These are phyloP conservation scores for Iphiclides podalirius DNA, from an alignment of 2,888 invertebrate genomes.

Conservation along the genomic window DNA sequence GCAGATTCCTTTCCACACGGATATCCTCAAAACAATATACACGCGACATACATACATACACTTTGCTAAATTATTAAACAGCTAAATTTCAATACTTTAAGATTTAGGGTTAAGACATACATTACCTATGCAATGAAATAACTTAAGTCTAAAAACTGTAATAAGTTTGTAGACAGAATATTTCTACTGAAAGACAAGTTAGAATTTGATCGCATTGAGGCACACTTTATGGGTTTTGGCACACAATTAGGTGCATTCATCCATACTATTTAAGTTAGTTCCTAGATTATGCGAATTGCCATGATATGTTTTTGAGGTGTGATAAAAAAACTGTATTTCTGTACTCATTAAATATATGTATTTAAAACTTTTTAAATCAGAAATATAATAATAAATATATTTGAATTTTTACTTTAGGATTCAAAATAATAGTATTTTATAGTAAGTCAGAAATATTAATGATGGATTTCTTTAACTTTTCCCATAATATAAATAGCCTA, in stretches of 20 bases:
- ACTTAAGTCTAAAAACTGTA: conserved; percentile 68
- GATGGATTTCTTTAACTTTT: no score
- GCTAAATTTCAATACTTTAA: conserved; percentile 53
- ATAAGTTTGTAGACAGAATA: conserved; percentile 68
- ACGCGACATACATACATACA: conserved; percentile 74
- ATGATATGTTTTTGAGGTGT: conserved; percentile 46
- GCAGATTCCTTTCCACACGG: conserved; percentile 33
- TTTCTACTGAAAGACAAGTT: conserved; percentile 42
- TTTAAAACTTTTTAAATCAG: no score
- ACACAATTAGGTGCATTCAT: conserved; percentile 36
- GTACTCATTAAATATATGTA: no score
- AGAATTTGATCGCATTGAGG: conserved; percentile 38
- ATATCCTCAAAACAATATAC: conserved; percentile 56
- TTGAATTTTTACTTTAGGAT: no score
- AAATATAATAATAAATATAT: no score
- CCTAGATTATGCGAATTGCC: conserved; percentile 18
- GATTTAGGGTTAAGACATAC: conserved; percentile 73
- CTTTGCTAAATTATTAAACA: conserved; percentile 58
- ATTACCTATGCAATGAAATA: conserved; percentile 71
- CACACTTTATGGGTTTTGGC: conserved; percentile 57
- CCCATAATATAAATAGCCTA: no score
- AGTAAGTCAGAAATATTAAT: no score
- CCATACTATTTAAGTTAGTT: neutral
- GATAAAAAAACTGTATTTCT: conserved; percentile 25
- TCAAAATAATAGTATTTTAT: no score